Conservation (phyloP, 2,888 invertebrate genomes). For the Harpalus rubripes region DNA sequence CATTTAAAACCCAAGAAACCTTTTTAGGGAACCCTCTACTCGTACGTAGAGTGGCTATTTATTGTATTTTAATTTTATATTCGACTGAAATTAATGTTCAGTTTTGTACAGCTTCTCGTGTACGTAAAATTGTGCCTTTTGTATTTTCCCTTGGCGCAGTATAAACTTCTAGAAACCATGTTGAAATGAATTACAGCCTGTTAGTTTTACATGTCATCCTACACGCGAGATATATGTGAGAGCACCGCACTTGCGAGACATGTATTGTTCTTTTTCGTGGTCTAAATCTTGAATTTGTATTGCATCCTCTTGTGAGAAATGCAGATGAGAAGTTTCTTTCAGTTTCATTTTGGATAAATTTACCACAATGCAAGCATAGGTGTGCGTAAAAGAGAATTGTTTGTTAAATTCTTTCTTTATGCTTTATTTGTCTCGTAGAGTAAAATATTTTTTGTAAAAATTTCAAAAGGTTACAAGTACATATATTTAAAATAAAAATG, state of each 20-base stretch:
- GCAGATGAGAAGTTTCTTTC: background rate
- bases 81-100: background rate
- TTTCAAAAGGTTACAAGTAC: no score
- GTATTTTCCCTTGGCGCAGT: background rate
- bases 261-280: constrained; percentile 14
- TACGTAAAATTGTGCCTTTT: background rate
- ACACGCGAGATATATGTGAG: constrained; percentile 12
- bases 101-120: background rate
- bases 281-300: constrained; percentile 40
- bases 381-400: no score
- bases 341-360: background rate
- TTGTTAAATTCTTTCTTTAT: no score
- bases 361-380: background rate
- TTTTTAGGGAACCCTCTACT: no score
- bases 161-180: constrained; percentile 28
- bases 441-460: no score
- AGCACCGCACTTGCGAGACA: background rate
- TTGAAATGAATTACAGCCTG: constrained; percentile 47
- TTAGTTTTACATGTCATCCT: constrained; percentile 49
- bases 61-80: no score
- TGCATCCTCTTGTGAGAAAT: constrained; percentile 12
- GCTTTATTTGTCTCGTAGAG: no score
- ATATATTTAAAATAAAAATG: no score
- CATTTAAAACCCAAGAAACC: no score
- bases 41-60: no score